These are phyloP conservation scores for Pseudopipra pipra DNA, from an alignment of 2,113 vertebrate genomes.

Conservation along the genomic window DNA sequence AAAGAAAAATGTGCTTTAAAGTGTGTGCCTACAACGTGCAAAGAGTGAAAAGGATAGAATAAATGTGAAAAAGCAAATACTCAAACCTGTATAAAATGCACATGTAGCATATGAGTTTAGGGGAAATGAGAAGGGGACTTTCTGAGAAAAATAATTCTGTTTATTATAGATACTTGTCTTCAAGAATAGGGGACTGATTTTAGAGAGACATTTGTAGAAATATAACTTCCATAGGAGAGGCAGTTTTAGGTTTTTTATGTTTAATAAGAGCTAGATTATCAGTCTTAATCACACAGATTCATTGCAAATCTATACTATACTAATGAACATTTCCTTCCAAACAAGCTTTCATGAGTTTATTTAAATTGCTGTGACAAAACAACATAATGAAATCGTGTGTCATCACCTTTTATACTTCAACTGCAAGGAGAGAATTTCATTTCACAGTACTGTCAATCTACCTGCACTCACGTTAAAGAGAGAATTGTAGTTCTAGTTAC, in stretches of 20 bases:
- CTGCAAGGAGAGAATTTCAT: neutral
- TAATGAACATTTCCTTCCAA: neutral
- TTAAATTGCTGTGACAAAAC: neutral
- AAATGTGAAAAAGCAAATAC: neutral
- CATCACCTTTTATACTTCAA: neutral
- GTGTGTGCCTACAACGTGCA: accelerated
- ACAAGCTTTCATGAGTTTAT: neutral
- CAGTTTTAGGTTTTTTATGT: neutral
- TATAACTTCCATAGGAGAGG: neutral
- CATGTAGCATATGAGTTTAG: neutral
- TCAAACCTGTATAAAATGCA: neutral
- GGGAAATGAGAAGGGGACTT: neutral
- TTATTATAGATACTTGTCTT: neutral
- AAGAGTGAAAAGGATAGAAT: neutral
- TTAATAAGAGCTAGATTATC: neutral
- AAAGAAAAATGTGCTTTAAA: neutral
- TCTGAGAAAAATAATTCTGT: neutral
- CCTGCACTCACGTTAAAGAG: neutral
- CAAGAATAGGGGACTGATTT: neutral
- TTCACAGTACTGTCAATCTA: neutral
- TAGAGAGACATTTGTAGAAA: neutral
- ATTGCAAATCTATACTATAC: neutral
- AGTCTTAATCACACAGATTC: neutral
- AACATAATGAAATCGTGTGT: accelerated
- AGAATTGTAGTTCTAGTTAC: neutral